These are phyloP conservation scores for Coregonus ussuriensis DNA, from an alignment of 2,797 vertebrate species.

Conservation along the genomic window DNA sequence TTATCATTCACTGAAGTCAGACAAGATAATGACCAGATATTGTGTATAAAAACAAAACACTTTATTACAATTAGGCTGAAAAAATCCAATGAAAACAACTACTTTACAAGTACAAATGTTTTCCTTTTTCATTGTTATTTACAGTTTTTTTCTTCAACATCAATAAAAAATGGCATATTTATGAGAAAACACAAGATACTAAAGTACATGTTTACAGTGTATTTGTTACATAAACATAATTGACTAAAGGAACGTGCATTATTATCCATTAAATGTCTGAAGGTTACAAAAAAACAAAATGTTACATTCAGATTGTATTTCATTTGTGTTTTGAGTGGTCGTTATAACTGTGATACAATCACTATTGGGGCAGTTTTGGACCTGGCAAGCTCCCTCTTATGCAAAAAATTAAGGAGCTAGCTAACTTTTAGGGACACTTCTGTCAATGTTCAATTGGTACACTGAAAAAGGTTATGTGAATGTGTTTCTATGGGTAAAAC, in stretches of 20 bases:
- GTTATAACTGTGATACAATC: not conserved
- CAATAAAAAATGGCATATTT: constrained; percentile 70
- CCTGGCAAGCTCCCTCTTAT: constrained; percentile 3
- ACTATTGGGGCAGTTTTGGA: not conserved
- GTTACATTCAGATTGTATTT: constrained; percentile 7
- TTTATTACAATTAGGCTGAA: constrained; percentile 92
- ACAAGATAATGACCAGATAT: constrained; percentile 60
- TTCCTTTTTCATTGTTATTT: constrained; percentile 80
- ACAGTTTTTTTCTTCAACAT: constrained; percentile 74
- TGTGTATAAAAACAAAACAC: constrained; percentile 90
- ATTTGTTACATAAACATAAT: constrained; percentile 66
- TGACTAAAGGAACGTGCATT: constrained; percentile 73
- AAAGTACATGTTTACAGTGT: constrained; percentile 79
- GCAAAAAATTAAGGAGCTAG: not conserved
- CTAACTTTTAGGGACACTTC: not conserved
- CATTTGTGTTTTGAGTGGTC: not conserved
- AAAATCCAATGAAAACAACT: constrained; percentile 89
- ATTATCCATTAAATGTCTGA: constrained; percentile 58
- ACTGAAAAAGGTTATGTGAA: not conserved
- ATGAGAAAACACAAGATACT: constrained; percentile 75
- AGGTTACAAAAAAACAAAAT: constrained; percentile 1
- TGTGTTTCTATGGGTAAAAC: not conserved
- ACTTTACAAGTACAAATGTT: constrained; percentile 90
- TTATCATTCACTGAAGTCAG: constrained; percentile 38
- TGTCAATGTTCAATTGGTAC: not conserved